Evolutionary conservation across 2,888 invertebrate species (phyloP).

Genomic region (Gandaritis pyraliata): DNA sequence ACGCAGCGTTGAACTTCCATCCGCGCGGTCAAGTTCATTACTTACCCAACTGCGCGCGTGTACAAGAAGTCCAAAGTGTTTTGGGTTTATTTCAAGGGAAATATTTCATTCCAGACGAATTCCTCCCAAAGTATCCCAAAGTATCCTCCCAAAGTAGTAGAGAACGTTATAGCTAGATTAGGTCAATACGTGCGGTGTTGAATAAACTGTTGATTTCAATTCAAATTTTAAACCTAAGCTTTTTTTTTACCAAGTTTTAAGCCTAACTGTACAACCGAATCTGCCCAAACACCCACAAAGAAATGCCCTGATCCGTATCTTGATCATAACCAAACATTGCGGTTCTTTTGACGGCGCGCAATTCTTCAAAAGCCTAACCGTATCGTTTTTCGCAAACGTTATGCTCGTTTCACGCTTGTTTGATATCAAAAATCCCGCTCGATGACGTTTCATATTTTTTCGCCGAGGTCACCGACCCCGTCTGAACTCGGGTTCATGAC

Average conservation of each 20-base stretch:
- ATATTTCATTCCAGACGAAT: background rate
- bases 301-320: constrained; percentile 18
- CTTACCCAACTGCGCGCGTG: constrained; percentile 23
- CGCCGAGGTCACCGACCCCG: constrained; percentile 60
- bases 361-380: constrained; percentile 14
- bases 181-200: background rate
- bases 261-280: no score
- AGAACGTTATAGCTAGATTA: no score
- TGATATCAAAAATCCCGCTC: constrained; percentile 57
- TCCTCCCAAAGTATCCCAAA: no score
- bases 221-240: no score
- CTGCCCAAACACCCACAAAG: constrained; percentile 7
- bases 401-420: constrained; percentile 57
- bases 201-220: background rate
- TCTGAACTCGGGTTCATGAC: constrained; percentile 60
- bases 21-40: constrained; percentile 31
- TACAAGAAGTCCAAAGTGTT: background rate
- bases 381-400: constrained; percentile 38
- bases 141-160: no score
- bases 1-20: constrained; percentile 29
- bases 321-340: constrained; percentile 19
- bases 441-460: constrained; percentile 69
- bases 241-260: no score
- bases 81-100: background rate
- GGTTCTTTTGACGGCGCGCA: constrained; percentile 27